Evolutionary conservation across 2,888 invertebrate species (phyloP), one percentile per base, ranked within the genome.

Genomic region (Andrena camellia): DNA sequence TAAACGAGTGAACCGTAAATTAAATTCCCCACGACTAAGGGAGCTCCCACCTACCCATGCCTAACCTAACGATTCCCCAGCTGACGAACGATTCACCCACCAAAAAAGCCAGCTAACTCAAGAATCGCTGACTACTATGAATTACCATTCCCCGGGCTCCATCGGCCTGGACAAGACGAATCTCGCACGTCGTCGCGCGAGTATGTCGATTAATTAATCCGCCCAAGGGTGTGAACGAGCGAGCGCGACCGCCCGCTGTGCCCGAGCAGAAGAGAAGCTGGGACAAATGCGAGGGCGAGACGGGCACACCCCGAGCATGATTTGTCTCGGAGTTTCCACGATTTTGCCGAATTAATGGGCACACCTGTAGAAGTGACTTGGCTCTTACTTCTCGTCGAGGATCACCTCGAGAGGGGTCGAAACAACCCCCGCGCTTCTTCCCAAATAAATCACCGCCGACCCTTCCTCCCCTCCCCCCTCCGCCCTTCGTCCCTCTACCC

Each of bases 361-460:
- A 84, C 83, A 89, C 85, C 84, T 89, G 86, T 81, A 81, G 73
- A 83, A 77, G 72, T 57, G 73, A 76, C 83, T 90, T 75, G 84
- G 80, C 71, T 67, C 59, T 64, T 73, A 66, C 81, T 71, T 71
- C 75, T 78, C 33, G 52, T 13, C n/a, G 64, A 70, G 66, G 70
- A 84, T 68, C 78, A 64, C 13, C 74, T 78, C 60, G 64, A 68
- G 84, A 72, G 79, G 77, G 80, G 79, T 73, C 76, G 78, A 74
- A 66, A 71, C 72, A 78, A 69, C 63, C 72, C 83, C 60, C 13
- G 71, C 20, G 23, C 59, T 69, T 66, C 78, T 70, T 59, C 78
- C 72, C 13, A 81, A 83, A 87, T 87, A 87, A 87, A 87, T 87
- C 87, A 87, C 79, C 74, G 20, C 42, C 42, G 8, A 42, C 42